Evolutionary conservation across 2,888 invertebrate genomes (phyloP).

Genomic region (Sarcophaga variegata): DNA sequence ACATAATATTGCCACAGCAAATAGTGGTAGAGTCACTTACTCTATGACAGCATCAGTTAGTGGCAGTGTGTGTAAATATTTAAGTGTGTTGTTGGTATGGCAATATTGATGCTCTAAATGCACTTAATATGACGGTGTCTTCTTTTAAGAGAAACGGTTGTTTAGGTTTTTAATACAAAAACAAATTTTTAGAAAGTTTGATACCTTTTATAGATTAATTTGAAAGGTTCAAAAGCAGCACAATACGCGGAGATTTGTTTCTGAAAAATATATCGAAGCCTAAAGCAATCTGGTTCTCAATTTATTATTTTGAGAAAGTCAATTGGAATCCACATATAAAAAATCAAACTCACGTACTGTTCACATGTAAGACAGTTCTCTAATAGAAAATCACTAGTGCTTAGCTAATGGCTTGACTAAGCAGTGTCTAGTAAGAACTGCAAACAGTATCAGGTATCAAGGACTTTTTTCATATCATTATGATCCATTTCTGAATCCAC

Average conservation of each 20-base stretch:
- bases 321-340: background rate
- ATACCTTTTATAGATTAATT: background rate
- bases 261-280: too few species aligned
- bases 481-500: too few species aligned
- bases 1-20: background rate
- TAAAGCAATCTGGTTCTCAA: background rate
- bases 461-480: too few species aligned
- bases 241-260: too few species aligned
- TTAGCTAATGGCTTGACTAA: too few species aligned
- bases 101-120: conserved; percentile 6
- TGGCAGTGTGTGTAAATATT: conserved; percentile 10
- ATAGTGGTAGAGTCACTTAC: conserved; percentile 9
- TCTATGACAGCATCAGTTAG: conserved; percentile 5
- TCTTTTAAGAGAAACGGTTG: background rate
- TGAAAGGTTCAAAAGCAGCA: background rate
- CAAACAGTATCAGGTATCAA: too few species aligned
- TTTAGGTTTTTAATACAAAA: too few species aligned
- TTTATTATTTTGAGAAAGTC: background rate
- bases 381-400: too few species aligned
- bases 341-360: background rate
- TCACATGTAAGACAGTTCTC: too few species aligned
- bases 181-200: background rate
- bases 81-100: conserved; percentile 1
- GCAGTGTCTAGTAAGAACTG: too few species aligned
- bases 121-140: conserved; percentile 20